Evolutionary conservation across 2,888 invertebrate species (phyloP).

Genomic region (Asteroscopus sphinx): DNA sequence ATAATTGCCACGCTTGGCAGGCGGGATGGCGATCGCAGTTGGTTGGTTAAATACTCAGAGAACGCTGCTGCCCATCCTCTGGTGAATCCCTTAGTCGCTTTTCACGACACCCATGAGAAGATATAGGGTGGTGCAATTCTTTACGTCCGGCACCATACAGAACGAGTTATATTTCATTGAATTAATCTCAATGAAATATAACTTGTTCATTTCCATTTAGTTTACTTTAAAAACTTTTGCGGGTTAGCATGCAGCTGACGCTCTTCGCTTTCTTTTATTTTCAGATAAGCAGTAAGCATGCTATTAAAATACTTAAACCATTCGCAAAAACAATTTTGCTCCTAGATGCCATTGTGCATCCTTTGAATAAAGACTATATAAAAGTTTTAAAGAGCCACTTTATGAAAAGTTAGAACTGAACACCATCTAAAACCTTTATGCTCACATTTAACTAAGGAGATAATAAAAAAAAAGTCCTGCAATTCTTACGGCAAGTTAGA

Average conservation of each 20-base stretch:
- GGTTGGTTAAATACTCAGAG: no score
- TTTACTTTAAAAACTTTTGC: slow-evolving; percentile 19
- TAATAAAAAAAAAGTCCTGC: slow-evolving; percentile 36
- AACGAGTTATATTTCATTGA: no score
- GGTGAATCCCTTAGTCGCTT: no score
- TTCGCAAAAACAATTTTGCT: slow-evolving; percentile 28
- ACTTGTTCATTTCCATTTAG: slow-evolving; percentile 9
- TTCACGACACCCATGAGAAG: no score
- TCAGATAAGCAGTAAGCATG: slow-evolving; percentile 1
- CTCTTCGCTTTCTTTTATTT: slow-evolving; percentile 2
- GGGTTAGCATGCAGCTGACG: slow-evolving; percentile 11
- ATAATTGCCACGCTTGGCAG: no score
- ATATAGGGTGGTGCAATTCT: no score
- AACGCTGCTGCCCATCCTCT: no score
- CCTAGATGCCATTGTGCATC: slow-evolving; percentile 25
- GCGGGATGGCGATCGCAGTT: no score
- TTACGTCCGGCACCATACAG: no score
- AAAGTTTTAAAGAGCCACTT: slow-evolving; percentile 33
- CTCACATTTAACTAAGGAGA: slow-evolving; percentile 29
- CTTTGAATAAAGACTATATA: slow-evolving; percentile 23
- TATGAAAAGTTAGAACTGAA: slow-evolving; percentile 39
- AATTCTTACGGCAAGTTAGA: slow-evolving; percentile 37
- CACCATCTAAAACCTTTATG: slow-evolving; percentile 37
- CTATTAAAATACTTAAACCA: slow-evolving; percentile 13
- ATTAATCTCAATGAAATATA: slow-evolving; percentile 16